Evolutionary conservation across 2,113 vertebrate species (phyloP).

Genomic region (Myotis lucifugus): DNA sequence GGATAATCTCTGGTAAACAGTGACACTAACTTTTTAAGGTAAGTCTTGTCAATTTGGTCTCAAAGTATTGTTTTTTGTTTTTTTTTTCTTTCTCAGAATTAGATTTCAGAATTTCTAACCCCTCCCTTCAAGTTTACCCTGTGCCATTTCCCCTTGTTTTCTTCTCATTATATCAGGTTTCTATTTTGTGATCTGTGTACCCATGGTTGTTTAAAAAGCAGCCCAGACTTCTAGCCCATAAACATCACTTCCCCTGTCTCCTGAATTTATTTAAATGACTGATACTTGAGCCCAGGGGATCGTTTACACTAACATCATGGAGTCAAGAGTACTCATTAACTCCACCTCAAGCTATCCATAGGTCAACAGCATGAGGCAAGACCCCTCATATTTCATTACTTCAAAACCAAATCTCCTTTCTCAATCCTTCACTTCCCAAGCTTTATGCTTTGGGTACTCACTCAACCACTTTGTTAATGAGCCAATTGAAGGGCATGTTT

Average conservation of each 20-base stretch:
- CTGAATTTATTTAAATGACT: slow-evolving; percentile 88
- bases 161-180: slow-evolving; percentile 84
- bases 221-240: slow-evolving; percentile 82
- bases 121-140: slow-evolving; percentile 76
- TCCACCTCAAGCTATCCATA: slow-evolving; percentile 77
- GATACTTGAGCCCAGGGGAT: slow-evolving; percentile 84
- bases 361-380: slow-evolving; percentile 83
- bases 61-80: not conserved
- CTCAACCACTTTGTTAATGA: slow-evolving; percentile 68
- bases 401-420: slow-evolving; percentile 76
- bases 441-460: slow-evolving; percentile 64
- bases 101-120: slow-evolving; percentile 72
- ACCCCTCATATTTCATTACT: slow-evolving; percentile 82
- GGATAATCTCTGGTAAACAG: not conserved
- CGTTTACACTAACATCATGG: slow-evolving; percentile 86
- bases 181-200: slow-evolving; percentile 83
- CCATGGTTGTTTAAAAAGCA: slow-evolving; percentile 84
- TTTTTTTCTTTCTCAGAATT: slow-evolving; percentile 48
- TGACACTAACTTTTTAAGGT: not conserved
- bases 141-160: slow-evolving; percentile 81
- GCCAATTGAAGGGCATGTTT: slow-evolving; percentile 56
- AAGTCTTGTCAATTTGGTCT: not conserved
- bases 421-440: slow-evolving; percentile 75
- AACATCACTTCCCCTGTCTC: slow-evolving; percentile 86
- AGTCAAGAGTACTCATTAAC: slow-evolving; percentile 85